Percentiles rank a stretch among this genome's conserved stretches.
phyloP scores from a whole-genome alignment of 2,888 invertebrate genomes.

The Pseudoips prasinana region DNA sequence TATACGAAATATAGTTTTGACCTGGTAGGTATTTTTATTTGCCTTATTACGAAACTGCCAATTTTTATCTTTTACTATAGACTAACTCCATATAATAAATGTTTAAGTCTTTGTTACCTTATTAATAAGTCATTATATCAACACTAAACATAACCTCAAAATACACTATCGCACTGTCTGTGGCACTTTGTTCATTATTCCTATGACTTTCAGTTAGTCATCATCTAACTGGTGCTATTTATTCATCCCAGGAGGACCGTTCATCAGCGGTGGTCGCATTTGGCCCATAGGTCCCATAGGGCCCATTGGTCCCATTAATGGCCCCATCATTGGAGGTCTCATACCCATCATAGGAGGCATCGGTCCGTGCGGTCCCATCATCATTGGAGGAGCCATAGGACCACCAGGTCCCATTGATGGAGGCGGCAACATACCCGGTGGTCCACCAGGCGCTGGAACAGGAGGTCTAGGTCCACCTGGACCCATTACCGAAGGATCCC shows the following conservation, averaged over 20 bases:
- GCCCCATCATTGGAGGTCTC: slow-evolving; percentile 86
- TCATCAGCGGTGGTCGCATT: slow-evolving; percentile 88
- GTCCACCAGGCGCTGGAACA: slow-evolving; percentile 81
- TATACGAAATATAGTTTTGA: too few species aligned
- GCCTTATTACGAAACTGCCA: too few species aligned
- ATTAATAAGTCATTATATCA: too few species aligned
- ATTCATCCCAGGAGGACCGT: slow-evolving; percentile 84
- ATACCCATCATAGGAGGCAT: slow-evolving; percentile 89
- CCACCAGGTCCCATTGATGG: slow-evolving; percentile 85
- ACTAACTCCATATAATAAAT: too few species aligned
- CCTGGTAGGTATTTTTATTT: too few species aligned
- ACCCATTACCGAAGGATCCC: slow-evolving; percentile 84
- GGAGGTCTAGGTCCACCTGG: slow-evolving; percentile 77
- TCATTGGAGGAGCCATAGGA: slow-evolving; percentile 88
- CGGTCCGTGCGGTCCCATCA: slow-evolving; percentile 91
- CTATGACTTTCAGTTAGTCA: slow-evolving; percentile 13
- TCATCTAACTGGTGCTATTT: slow-evolving; percentile 48
- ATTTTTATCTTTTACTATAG: too few species aligned
- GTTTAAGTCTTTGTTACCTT: too few species aligned
- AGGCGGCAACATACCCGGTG: slow-evolving; percentile 83
- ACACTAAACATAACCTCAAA: slow-evolving; percentile 25
- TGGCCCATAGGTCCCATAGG: slow-evolving; percentile 87
- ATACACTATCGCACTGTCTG: slow-evolving; percentile 8
- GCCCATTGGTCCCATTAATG: slow-evolving; percentile 80
- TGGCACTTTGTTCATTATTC: slow-evolving; percentile 14